Base-by-base conservation (phyloP, 2,113 vertebrate genomes). In the Oncorhynchus nerka region DNA sequence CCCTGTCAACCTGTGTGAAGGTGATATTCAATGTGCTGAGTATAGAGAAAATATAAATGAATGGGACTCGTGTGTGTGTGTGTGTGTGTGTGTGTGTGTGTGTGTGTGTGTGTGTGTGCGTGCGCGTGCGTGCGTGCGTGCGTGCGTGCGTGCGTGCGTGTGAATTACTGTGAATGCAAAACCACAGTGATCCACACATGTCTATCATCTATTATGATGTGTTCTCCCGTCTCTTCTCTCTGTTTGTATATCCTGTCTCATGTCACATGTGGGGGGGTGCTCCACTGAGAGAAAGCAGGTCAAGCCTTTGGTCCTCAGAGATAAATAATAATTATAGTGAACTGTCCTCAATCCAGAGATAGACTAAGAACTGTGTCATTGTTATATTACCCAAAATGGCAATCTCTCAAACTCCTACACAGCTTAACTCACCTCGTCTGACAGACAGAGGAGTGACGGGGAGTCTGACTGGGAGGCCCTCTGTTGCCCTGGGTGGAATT, bases 261-360 rank as follows among this genome's bases (percentile, higher is more conserved):
- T 81, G 77, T 84, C 87, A 68, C 66, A 68, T 30, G 72, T 73
- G 75, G 30, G 67, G 67, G 55, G 12, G 28, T 73, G 74, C 74
- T 72, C 82, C 67, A 24, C 69, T 67, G 78, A 92, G 84, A 86
- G 86, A 91, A 89, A 89, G 89, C 84, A 79, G 90, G 90, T 87
- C 87, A 76, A 86, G 86, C 79, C 84, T 62, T 74, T 64, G 75
- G 88, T 85, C 92, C 92, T 83, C 22, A 80, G 92, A 93, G 93
- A 93, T 90, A 86, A 90, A 92, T 86, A 92, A 84, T 91, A 92
- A 93, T 94, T 93, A 93, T 92, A 93, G 92, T 88, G 83, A 81
- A 87, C 86, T 86, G 93, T 92, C 93, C 93, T 93, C 84, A 82
- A 93, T 93, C 90, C 93, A 93, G 89, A 93, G 93, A 94, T 93